Evolutionary conservation across 2,113 vertebrate genomes (phyloP), one percentile per base, ranked within the genome.

Genomic region (Formicarius rufipectus): DNA sequence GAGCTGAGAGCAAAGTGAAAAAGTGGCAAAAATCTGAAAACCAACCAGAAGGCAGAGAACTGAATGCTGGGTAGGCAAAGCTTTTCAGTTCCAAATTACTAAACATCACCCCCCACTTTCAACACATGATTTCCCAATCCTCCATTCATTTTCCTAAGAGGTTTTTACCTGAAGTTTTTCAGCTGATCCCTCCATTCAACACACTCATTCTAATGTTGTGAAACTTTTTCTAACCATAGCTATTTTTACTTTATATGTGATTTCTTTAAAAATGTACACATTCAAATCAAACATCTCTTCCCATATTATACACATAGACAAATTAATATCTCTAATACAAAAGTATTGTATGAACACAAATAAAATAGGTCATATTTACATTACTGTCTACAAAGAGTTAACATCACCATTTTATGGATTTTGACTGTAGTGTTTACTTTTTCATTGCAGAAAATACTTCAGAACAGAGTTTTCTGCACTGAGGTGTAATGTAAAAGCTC

Each of bases 1-100:
- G 60, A 89, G 89, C 73, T 74, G 90, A 85, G 83, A 96, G 88
- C 50, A 90, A 96, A 92, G 28, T 49, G 50, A 78, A 95, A 92
- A 75, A 49, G 55, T 28, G 67, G 28, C 21, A 56, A 66, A 75
- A 88, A 87, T 76, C 89, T 66, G 80, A 83, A 93, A 77, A 90
- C 37, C 8, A 96, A 95, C 40, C 40, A 80, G 81, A 92, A 92
- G 69, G 53, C 40, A 87, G 85, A 95, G 81, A 78, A 89, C 35
- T 69, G 83, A 84, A 23, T 16, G 42, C 25, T 24, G 27, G 62
- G 11, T 40, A 91, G 45, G 74, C 7, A 81, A 89, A 72, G 25
- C 6, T 90, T 92, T 96, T 83, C 42, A 30, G 21, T 60, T 88
- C 73, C 56, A 88, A 86, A 92, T 88, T 89, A n/a, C 83, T 95